Evolutionary conservation across 2,797 vertebrate genomes (phyloP), one percentile per base, ranked within the genome.

Genomic region (Sebastes paucispinis): DNA sequence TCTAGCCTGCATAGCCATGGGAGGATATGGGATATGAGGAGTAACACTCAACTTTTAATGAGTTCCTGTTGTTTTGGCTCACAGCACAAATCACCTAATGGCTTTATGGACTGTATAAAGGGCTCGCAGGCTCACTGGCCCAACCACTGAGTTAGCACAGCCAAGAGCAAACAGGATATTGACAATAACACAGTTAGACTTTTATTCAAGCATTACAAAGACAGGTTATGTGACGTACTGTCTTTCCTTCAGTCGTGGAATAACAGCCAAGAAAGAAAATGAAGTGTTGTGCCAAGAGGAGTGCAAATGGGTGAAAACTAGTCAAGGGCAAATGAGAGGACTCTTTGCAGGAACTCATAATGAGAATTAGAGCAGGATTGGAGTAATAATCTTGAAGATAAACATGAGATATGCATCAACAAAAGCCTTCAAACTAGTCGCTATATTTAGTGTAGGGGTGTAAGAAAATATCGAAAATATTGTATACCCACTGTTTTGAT

Each of bases 1-100:
- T 54, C 9, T 54, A 54, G 20, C n/a, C n/a, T 54, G 52, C 52
- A 22, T 22, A 54, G 52, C n/a, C 9, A 22, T 11, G 9, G 10
- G 52, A 54, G 52, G n/a, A 54, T 54, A 54, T 54, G 58, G 75
- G 50, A 78, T 76, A 58, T 43, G 57, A 91, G 70, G 63, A 73
- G 77, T 71, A 82, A 82, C 75, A 71, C 73, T 74, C 29, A 9
- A 77, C 39, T 62, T 87, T 77, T 80, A 88, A 89, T 89, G 77
- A 82, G 81, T 77, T 91, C 90, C 89, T 92, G 79, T 92, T 92
- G 83, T 81, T 90, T 85, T 91, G 89, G 85, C 87, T 76, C 78
- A 74, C 77, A 75, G 36, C 34, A n/a, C 76, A 85, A 52, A 85
- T 80, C 80, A 84, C 86, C 77, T 88, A 82, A 89, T 85, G 70